These are phyloP conservation scores for Lucilia cuprina DNA, from an alignment of 1,140 invertebrate genomes.

Conservation along the genomic window DNA sequence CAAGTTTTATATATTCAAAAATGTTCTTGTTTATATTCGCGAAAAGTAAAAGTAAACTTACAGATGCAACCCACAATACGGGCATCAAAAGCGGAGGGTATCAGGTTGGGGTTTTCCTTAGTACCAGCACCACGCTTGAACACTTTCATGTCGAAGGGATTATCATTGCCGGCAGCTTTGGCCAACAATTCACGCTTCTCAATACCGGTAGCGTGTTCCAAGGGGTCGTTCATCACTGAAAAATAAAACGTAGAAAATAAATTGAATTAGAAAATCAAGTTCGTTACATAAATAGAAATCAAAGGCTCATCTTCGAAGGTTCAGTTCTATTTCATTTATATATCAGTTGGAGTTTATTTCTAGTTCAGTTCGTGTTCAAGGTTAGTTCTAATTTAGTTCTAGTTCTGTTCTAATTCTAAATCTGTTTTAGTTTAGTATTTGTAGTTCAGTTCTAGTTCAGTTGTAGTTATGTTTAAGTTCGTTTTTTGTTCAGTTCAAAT, in stretches of 20 bases:
- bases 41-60: conserved; percentile 55
- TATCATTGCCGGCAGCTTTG: conserved; percentile 83
- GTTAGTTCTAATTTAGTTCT: too few species aligned
- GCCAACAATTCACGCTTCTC: conserved; percentile 90
- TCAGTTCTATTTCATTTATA: too few species aligned
- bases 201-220: conserved; percentile 92
- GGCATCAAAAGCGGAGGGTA: conserved; percentile 87
- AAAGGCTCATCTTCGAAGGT: too few species aligned
- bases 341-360: too few species aligned
- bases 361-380: too few species aligned
- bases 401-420: too few species aligned
- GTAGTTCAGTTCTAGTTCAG: too few species aligned
- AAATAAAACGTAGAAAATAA: conserved; percentile 42
- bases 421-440: too few species aligned
- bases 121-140: conserved; percentile 82
- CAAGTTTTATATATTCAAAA: not conserved
- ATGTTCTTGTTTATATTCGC: not conserved
- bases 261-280: not conserved
- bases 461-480: too few species aligned
- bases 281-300: too few species aligned
- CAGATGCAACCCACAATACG: conserved; percentile 96
- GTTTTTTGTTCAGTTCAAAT: too few species aligned
- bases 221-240: conserved; percentile 79
- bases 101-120: conserved; percentile 84
- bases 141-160: conserved; percentile 88